A percentile compares a stretch with the other conserved stretches of the same genome.
These are phyloP conservation scores for Chelmon rostratus DNA, from an alignment of 2,797 vertebrate genomes.

Conservation along the genomic window DNA sequence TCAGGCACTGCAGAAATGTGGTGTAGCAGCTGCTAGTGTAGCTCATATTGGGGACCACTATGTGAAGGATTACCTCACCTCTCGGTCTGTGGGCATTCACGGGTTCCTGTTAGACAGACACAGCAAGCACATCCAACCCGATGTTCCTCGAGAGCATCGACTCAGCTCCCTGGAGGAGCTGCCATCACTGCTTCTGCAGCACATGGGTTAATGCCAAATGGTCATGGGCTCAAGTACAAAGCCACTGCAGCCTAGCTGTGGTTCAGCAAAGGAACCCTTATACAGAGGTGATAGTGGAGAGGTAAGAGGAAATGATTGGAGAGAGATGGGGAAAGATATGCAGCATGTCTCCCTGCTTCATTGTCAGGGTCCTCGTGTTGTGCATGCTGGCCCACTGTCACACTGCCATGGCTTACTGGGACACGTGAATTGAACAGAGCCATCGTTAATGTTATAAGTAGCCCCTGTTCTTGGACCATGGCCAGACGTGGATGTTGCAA, in stretches of 20 bases:
- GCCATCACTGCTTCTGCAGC: slow-evolving; percentile 72
- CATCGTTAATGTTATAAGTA: not conserved
- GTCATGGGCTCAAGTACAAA: slow-evolving; percentile 27
- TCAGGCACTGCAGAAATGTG: slow-evolving; percentile 85
- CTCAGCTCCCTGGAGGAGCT: slow-evolving; percentile 82
- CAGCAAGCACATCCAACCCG: slow-evolving; percentile 44
- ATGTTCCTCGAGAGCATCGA: slow-evolving; percentile 78
- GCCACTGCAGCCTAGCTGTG: slow-evolving; percentile 8
- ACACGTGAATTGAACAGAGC: not conserved
- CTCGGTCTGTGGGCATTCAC: slow-evolving; percentile 89
- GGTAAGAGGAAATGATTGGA: not conserved
- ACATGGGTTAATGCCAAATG: slow-evolving; percentile 50
- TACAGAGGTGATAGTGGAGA: not conserved
- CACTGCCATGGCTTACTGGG: not conserved
- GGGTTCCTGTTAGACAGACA: slow-evolving; percentile 87
- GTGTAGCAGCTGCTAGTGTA: slow-evolving; percentile 71
- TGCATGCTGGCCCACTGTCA: not conserved
- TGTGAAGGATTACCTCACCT: slow-evolving; percentile 88
- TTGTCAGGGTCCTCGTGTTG: no score
- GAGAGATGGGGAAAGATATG: no score
- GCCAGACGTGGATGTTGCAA: not conserved
- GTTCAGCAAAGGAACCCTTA: not conserved
- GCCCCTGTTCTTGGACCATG: not conserved
- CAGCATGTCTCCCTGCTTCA: no score
- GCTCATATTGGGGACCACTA: slow-evolving; percentile 93